Conservation (phyloP, 2,113 vertebrate species). For the Trochalopteron elliotii region DNA sequence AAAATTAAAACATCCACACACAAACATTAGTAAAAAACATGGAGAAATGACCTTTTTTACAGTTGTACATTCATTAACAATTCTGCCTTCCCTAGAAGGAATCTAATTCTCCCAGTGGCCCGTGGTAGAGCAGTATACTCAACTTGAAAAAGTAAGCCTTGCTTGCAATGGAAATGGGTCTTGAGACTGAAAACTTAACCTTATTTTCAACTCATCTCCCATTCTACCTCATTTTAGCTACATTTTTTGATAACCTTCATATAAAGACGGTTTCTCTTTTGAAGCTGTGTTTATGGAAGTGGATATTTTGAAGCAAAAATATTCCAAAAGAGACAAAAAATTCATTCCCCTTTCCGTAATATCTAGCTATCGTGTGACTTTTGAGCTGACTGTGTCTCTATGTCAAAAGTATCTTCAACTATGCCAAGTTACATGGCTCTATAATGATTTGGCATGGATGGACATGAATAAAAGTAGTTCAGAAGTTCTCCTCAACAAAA, state of each 20-base stretch:
- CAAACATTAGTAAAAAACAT: slow-evolving; percentile 77
- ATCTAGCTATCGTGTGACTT: neutral
- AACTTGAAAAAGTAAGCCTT: neutral
- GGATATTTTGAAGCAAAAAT: neutral
- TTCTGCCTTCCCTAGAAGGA: neutral
- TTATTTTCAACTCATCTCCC: neutral
- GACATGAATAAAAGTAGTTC: neutral
- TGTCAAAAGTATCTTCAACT: neutral
- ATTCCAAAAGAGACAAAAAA: neutral
- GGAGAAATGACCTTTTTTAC: slow-evolving; percentile 87
- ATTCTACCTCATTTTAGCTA: neutral
- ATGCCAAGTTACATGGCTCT: neutral
- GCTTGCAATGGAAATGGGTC: neutral
- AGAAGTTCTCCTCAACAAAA: neutral
- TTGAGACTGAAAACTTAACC: neutral
- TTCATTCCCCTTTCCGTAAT: neutral
- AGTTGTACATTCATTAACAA: neutral
- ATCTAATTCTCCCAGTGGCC: neutral
- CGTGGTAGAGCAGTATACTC: neutral
- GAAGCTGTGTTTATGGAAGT: neutral
- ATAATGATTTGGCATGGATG: neutral
- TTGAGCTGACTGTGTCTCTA: neutral
- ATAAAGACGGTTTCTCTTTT: neutral
- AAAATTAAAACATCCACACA: slow-evolving; percentile 99
- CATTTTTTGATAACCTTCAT: neutral